A percentile compares a stretch with the other conserved stretches of the same genome.
Conservation (phyloP, 2,113 vertebrate genomes). For the Pachycephala philippinensis region DNA sequence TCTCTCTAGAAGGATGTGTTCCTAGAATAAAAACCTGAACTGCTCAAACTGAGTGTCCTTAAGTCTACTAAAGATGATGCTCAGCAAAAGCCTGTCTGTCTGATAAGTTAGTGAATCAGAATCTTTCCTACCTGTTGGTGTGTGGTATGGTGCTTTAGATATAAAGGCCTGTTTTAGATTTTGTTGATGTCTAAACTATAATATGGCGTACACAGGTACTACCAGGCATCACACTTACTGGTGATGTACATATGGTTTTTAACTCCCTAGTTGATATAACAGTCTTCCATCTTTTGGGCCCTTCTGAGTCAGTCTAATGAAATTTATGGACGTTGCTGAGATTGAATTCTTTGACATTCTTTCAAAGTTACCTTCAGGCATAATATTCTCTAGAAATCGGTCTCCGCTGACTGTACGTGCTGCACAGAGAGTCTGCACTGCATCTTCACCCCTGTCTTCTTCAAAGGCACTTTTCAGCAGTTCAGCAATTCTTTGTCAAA, state of each 20-base stretch:
- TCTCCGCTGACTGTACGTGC: neutral
- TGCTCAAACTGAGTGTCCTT: neutral
- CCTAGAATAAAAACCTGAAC: neutral
- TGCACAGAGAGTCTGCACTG: neutral
- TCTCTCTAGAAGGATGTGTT: neutral
- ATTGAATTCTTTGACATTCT: neutral
- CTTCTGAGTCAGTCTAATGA: neutral
- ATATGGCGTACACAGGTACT: neutral
- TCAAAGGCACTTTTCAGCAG: constrained; percentile 45
- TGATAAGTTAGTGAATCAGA: neutral
- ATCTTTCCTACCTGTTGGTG: neutral
- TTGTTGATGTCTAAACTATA: neutral
- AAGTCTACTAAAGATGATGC: neutral
- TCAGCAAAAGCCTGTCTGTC: neutral
- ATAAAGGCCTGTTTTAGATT: neutral
- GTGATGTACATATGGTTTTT: neutral
- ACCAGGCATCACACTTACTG: neutral
- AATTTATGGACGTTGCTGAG: neutral
- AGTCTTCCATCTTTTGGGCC: neutral
- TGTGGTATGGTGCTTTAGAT: neutral
- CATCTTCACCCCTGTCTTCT: constrained; percentile 21
- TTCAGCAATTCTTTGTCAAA: constrained; percentile 39
- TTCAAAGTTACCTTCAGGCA: constrained; percentile 33
- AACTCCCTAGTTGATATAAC: neutral
- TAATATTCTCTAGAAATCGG: neutral